phyloP scores from a whole-genome alignment of 2,113 vertebrate genomes.

The Strix uralensis region DNA sequence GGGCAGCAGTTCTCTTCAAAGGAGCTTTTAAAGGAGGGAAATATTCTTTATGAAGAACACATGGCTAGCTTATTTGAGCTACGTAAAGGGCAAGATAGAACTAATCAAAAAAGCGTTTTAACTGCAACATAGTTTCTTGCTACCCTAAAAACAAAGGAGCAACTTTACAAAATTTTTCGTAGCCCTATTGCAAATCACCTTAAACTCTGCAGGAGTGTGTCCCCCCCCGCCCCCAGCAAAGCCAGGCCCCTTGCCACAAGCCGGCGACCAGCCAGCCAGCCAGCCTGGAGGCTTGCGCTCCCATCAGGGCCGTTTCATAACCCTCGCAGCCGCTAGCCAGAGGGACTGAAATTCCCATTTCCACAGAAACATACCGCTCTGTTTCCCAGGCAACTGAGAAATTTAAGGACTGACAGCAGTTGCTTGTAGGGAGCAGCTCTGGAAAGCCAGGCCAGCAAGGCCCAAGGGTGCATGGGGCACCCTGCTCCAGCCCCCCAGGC shows the following conservation, averaged over 20 bases:
- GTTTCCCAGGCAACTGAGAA: neutral
- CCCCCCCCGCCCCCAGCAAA: no score
- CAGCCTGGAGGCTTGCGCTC: neutral
- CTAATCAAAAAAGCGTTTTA: neutral
- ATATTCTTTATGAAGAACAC: neutral
- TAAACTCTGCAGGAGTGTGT: no score
- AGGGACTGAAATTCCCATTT: neutral
- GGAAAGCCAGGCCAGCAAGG: no score
- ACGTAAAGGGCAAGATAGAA: neutral
- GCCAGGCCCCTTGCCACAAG: neutral
- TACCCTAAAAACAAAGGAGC: neutral
- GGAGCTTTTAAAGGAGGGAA: neutral
- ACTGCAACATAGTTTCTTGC: neutral
- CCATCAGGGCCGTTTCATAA: neutral
- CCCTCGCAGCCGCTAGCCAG: neutral
- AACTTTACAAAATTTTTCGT: neutral
- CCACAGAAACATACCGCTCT: neutral
- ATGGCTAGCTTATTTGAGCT: neutral
- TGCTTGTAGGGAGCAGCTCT: neutral
- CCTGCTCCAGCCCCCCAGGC: no score
- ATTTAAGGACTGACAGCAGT: accelerated
- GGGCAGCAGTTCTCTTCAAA: neutral
- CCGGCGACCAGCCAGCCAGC: no score
- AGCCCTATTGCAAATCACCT: neutral
- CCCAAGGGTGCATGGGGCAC: neutral